Percentiles rank a stretch among this genome's conserved stretches.
Conservation (phyloP, 2,888 invertebrate species). For the Euclidia mi region DNA sequence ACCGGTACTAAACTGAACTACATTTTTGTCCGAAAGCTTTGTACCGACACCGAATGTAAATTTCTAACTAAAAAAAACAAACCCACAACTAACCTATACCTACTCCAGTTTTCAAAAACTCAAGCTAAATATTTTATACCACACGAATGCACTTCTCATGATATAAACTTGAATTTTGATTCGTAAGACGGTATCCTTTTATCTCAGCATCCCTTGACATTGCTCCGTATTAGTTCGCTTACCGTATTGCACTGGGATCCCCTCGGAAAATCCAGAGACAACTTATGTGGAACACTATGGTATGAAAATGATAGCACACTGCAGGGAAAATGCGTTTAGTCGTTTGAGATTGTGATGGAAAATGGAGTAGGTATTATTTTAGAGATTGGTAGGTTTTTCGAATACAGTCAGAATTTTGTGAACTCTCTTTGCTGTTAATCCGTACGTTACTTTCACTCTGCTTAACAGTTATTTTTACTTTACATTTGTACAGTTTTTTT, state of each 20-base stretch:
- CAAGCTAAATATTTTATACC: background rate
- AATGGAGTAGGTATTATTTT: too few species aligned
- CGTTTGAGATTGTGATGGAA: background rate
- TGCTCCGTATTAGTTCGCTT: conserved; percentile 11
- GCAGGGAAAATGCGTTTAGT: background rate
- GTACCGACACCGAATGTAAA: too few species aligned
- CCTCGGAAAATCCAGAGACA: conserved; percentile 3
- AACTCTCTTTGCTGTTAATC: too few species aligned
- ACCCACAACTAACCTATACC: background rate
- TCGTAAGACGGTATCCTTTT: conserved; percentile 15
- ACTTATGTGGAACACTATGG: conserved; percentile 12
- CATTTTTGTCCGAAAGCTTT: too few species aligned
- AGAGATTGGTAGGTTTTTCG: too few species aligned
- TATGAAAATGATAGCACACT: conserved; percentile 10
- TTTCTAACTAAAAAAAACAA: too few species aligned
- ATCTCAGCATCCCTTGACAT: conserved; percentile 14
- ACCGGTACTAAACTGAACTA: too few species aligned
- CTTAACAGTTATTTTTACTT: too few species aligned
- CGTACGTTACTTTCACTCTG: too few species aligned
- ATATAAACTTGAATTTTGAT: conserved; percentile 7
- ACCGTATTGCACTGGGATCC: conserved; percentile 22
- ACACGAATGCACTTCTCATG: conserved; percentile 5
- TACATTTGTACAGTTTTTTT: too few species aligned
- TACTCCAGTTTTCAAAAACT: background rate
- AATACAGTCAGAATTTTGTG: too few species aligned